phyloP scores from a whole-genome alignment of 2,797 vertebrate genomes.

The Lepidocolaptes lacrymiger region DNA sequence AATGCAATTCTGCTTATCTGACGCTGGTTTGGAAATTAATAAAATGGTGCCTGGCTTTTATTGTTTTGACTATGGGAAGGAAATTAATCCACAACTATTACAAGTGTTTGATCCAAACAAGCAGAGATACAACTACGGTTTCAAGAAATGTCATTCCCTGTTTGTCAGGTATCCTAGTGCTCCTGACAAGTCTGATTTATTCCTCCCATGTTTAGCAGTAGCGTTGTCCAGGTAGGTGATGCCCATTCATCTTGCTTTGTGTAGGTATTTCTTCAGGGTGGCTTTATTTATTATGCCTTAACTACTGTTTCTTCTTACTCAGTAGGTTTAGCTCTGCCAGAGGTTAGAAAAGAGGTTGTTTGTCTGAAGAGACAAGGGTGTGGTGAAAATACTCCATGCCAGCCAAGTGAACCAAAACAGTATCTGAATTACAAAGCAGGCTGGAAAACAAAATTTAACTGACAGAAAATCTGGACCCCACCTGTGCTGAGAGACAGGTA shows the following conservation, averaged over 20 bases:
- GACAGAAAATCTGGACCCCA: not conserved
- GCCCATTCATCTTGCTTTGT: slow-evolving; percentile 29
- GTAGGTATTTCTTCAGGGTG: slow-evolving; percentile 35
- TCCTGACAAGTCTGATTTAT: slow-evolving; percentile 40
- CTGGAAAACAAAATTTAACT: not conserved
- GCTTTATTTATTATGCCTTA: slow-evolving; percentile 54
- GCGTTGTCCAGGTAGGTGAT: slow-evolving; percentile 10
- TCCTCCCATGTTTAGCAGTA: not conserved
- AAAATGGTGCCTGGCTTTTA: slow-evolving; percentile 59
- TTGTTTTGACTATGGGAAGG: slow-evolving; percentile 57
- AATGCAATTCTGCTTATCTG: slow-evolving; percentile 62
- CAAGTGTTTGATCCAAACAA: slow-evolving; percentile 59
- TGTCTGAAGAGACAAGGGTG: slow-evolving; percentile 35
- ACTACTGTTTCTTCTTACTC: slow-evolving; percentile 36
- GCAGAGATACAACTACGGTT: slow-evolving; percentile 39
- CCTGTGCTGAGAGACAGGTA: not conserved
- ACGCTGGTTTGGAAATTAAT: slow-evolving; percentile 46
- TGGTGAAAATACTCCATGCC: not conserved
- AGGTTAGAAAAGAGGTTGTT: slow-evolving; percentile 9
- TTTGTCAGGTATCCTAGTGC: slow-evolving; percentile 22
- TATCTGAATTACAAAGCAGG: not conserved
- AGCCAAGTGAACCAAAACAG: slow-evolving; percentile 6
- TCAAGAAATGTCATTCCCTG: not conserved
- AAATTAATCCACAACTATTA: slow-evolving; percentile 64
- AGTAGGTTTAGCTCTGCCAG: slow-evolving; percentile 13